Evolutionary conservation across 1,140 invertebrate species (phyloP), one percentile per base, ranked within the genome.

Genomic region (Choristoneura fumiferana): DNA sequence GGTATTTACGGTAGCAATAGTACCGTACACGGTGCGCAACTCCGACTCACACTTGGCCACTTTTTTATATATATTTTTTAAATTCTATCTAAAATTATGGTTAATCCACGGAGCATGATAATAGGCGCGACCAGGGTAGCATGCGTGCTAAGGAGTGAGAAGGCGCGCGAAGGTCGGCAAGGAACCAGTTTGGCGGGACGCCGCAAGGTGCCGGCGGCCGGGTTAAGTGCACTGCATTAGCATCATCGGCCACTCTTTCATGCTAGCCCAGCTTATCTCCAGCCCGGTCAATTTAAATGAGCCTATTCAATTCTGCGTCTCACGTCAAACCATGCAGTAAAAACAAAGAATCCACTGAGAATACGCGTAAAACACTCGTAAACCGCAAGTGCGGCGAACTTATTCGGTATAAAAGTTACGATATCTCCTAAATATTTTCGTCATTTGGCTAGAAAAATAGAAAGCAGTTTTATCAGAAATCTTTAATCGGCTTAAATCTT

Each of bases 171-270:
- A 88, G 81, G 85, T 84, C 83, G 83, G 61, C 61, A 56, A 54
- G 69, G 68, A 88, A 88, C 85, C 81, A 82, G 85, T 87, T 87
- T 84, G 74, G 73, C 71, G 71, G 82, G 79, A 77, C 75, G 79
- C 66, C 66, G 84, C 82, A 86, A 87, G 80, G 84, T 87, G 84
- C 81, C 78, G 75, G 63, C 70, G 81, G 76, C 78, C 78, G 73
- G 73, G 78, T 85, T 87, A 84, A 85, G 82, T 87, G 83, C 84
- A 80, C 73, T 76, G 71, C 78, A 87, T 84, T 85, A 84, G 71
- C 80, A 80, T 84, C 78, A 83, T 83, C 84, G 82, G 68, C 75
- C 73, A 77, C 80, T 81, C 84, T 87, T 87, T 87, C 78, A 71
- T 84, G 81, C 83, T 49, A 49, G 43, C 43, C 22, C 74, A 71